Evolutionary conservation across 2,113 vertebrate species (phyloP), one percentile per base, ranked within the genome.

Genomic region (Meriones unguiculatus): DNA sequence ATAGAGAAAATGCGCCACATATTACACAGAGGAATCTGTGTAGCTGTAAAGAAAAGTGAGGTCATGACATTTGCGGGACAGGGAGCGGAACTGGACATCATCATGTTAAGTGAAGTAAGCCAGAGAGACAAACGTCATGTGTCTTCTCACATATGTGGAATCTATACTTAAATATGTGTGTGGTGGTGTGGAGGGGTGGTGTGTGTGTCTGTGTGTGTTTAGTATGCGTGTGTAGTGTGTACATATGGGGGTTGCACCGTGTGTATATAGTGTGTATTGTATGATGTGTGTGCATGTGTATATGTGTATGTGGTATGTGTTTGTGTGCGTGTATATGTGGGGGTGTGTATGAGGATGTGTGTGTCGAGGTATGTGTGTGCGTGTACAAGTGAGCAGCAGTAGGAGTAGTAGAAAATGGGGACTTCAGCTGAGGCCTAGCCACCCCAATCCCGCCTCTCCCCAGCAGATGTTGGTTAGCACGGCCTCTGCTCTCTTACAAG

Each of bases 381-480:
- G 18, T 14, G 11, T 80, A n/a, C 69, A 93, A 77, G 46, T 52
- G 24, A 67, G 70, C 76, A 62, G 15, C 32, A 35, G 35, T n/a
- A 50, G 6, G 6, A 22, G 95, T 70, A 50, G 78, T 75, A 92
- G 54, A 78, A 67, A 69, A 80, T n/a, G 54, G 95, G 64, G 38
- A 57, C 95, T 85, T 92, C 46, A 32, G 64, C n/a, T 10, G 25
- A 65, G 32, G 24, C 75, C 87, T 87, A 52, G 25, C 38, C 75
- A 87, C 91, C 75, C 64, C 25, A 64, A 41, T 70, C 67, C 50
- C 69, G 5, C 73, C 72, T 93, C 22, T 89, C 86, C n/a, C 50
- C 73, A 94, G 73, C 7, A 7, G 54, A 25, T 57, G 50, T 89
- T 89, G 73, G 90, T 95, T 95, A 93, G 87, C 80, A 65, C 7